Evolutionary conservation across 2,113 vertebrate genomes (phyloP).

Genomic region (Petaurus breviceps): DNA sequence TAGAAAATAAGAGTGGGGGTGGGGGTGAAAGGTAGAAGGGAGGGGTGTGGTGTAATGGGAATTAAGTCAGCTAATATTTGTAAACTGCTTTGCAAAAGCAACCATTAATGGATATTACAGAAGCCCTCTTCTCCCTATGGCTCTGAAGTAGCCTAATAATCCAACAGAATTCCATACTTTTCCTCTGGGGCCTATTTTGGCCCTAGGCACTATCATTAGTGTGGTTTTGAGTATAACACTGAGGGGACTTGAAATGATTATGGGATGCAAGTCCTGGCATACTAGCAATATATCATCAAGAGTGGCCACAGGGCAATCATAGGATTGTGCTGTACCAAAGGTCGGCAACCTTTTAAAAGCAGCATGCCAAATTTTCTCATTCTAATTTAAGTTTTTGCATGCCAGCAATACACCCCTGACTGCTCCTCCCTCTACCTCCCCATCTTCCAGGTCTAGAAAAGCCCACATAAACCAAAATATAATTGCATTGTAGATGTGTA

Average conservation of each 20-base stretch:
- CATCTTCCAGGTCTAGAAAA: neutral
- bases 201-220: neutral
- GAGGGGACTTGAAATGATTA: neutral
- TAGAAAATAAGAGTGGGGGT: conserved; percentile 55
- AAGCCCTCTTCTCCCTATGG: conserved; percentile 50
- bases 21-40: neutral
- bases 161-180: neutral
- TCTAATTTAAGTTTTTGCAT: neutral
- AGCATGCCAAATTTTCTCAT: neutral
- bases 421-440: neutral
- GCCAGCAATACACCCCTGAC: neutral
- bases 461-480: neutral
- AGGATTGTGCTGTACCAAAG: neutral
- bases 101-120: conserved; percentile 75
- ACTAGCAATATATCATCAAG: neutral
- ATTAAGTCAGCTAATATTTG: conserved; percentile 55
- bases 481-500: neutral
- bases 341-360: conserved; percentile 5
- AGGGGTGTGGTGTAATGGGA: conserved; percentile 29
- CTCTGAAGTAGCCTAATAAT: neutral
- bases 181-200: neutral
- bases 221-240: neutral
- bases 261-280: neutral
- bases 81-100: conserved; percentile 69
- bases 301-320: neutral